Evolutionary conservation across 1,140 invertebrate species (phyloP).

Genomic region (Plutomurus gul): DNA sequence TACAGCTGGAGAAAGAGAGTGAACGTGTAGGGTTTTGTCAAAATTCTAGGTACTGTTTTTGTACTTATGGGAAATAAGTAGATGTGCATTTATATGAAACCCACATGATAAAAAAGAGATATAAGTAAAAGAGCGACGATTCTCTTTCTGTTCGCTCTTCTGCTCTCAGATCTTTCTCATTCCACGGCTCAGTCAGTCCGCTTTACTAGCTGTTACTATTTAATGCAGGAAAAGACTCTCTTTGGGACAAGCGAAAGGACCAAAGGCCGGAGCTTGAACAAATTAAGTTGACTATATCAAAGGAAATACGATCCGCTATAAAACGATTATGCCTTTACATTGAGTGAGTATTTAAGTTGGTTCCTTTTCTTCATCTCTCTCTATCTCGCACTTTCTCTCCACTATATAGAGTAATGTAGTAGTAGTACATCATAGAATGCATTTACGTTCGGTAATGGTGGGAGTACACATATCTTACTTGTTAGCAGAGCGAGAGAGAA

Average conservation of each 20-base stretch:
- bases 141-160: too few species aligned
- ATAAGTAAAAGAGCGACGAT: not conserved
- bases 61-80: not conserved
- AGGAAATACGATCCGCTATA: conserved; percentile 31
- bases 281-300: conserved; percentile 35
- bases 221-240: conserved; percentile 27
- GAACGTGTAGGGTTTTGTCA: too few species aligned
- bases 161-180: conserved; percentile 23
- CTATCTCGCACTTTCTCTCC: not conserved
- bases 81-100: not conserved
- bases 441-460: not conserved
- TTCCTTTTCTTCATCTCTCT: not conserved
- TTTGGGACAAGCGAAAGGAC: conserved; percentile 27
- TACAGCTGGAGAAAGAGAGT: not conserved
- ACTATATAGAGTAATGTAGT: not conserved
- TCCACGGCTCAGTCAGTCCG: not conserved
- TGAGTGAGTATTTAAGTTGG: not conserved
- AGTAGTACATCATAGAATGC: not conserved
- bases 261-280: conserved; percentile 35
- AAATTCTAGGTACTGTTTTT: not conserved
- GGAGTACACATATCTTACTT: too few species aligned
- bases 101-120: conserved; percentile 16
- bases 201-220: conserved; percentile 22
- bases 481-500: too few species aligned
- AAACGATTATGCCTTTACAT: conserved; percentile 32